A percentile compares a stretch with the other conserved stretches of the same genome.
These are phyloP conservation scores for Brachyhypopomus occidentalis DNA, from an alignment of 2,113 vertebrate genomes.

Conservation along the genomic window DNA sequence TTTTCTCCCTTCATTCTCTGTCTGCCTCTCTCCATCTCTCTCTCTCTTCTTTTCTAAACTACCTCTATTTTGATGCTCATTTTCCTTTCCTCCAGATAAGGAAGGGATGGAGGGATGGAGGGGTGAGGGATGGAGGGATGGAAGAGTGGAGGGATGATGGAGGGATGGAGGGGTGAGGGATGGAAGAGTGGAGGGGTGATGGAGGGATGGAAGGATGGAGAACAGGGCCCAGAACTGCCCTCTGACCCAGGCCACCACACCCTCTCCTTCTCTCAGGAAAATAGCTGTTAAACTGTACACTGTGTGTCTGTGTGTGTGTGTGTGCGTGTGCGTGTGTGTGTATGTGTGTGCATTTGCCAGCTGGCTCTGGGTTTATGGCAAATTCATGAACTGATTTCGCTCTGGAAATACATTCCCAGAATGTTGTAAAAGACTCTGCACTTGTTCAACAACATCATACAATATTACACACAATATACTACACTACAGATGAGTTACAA, in stretches of 20 bases:
- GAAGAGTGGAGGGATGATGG: neutral
- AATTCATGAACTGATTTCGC: constrained; percentile 70
- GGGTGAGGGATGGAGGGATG: neutral
- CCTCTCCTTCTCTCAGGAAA: neutral
- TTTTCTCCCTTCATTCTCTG: no score
- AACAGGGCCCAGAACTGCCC: neutral
- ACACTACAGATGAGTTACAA: no score
- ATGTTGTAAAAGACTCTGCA: constrained; percentile 10
- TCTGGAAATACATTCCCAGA: constrained; percentile 55
- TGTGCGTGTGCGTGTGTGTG: no score
- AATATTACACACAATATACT: neutral
- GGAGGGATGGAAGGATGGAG: neutral
- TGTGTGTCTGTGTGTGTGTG: no score
- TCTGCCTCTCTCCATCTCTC: no score
- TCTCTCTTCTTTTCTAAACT: no score
- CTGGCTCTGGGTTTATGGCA: constrained; percentile 74
- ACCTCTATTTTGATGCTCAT: neutral
- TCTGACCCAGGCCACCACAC: constrained; percentile 7
- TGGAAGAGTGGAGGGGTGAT: neutral
- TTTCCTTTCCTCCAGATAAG: constrained; percentile 31
- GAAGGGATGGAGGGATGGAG: neutral
- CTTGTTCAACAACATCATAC: neutral
- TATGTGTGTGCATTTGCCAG: constrained; percentile 25
- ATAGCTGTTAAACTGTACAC: neutral
- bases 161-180: neutral